A percentile compares a stretch with the other conserved stretches of the same genome.
Evolutionary conservation across 2,113 vertebrate species (phyloP).

Genomic region (Tringa solitaria): DNA sequence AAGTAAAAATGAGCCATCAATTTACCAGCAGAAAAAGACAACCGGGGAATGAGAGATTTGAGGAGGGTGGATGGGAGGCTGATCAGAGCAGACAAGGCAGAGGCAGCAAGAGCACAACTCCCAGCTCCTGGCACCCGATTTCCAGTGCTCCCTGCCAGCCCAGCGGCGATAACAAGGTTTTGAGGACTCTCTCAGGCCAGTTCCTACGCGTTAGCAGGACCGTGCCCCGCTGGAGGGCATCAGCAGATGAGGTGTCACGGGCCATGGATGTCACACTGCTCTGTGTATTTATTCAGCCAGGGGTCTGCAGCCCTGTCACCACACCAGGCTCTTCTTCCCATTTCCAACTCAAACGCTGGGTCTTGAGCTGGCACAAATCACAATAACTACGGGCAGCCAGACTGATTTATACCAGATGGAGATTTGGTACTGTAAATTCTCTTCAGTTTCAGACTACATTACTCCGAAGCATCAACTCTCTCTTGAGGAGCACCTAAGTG

Average conservation of each 20-base stretch:
- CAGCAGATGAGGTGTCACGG: not conserved
- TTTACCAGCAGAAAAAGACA: not conserved
- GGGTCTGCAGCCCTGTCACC: not conserved
- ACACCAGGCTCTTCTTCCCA: not conserved
- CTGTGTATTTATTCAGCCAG: not conserved
- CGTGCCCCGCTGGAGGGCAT: not conserved
- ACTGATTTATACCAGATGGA: not conserved
- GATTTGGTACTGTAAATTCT: not conserved
- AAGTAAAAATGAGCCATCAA: rapidly evolving
- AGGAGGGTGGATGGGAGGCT: not conserved
- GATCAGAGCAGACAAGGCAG: not conserved
- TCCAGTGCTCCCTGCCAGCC: rapidly evolving
- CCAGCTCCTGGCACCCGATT: rapidly evolving
- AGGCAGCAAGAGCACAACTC: not conserved
- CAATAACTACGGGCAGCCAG: rapidly evolving
- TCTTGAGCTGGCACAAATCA: not conserved
- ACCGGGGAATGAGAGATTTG: not conserved
- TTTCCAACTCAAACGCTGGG: not conserved
- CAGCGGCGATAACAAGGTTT: rapidly evolving
- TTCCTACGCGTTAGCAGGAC: not conserved
- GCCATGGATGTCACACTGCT: not conserved
- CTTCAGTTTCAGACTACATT: not conserved
- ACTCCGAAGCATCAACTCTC: not conserved
- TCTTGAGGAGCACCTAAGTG: not conserved
- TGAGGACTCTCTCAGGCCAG: not conserved